Conservation (phyloP, 2,888 invertebrate genomes). For the Onthophagus sagittarius region DNA sequence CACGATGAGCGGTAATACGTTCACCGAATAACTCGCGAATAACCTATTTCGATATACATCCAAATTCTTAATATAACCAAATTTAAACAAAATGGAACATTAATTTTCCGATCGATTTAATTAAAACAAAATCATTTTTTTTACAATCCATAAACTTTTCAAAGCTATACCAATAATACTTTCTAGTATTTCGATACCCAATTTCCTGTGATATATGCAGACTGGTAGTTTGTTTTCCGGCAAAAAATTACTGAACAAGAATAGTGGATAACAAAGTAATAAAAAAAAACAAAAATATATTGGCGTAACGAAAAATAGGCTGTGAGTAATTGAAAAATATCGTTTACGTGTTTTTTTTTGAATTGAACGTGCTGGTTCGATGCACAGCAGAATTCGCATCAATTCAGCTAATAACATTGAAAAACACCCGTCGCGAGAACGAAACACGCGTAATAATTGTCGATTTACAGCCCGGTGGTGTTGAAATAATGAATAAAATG, state of each 20-base stretch:
- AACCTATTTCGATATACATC: not conserved
- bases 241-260: not conserved
- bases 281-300: not conserved
- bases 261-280: not conserved
- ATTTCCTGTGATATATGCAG: not conserved
- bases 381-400: not conserved
- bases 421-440: not conserved
- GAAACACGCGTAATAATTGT: not conserved
- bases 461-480: not conserved
- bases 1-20: not conserved
- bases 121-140: not conserved
- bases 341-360: not conserved
- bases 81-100: too few species aligned
- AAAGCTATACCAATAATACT: not conserved
- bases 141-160: not conserved
- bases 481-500: not conserved
- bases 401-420: not conserved
- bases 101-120: not conserved
- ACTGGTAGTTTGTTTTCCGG: not conserved
- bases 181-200: not conserved
- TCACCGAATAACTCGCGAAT: not conserved
- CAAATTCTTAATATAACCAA: not conserved
- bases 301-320: not conserved
- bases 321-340: not conserved
- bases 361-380: not conserved